phyloP scores from a whole-genome alignment of 2,113 vertebrate species.

The Malurus melanocephalus region DNA sequence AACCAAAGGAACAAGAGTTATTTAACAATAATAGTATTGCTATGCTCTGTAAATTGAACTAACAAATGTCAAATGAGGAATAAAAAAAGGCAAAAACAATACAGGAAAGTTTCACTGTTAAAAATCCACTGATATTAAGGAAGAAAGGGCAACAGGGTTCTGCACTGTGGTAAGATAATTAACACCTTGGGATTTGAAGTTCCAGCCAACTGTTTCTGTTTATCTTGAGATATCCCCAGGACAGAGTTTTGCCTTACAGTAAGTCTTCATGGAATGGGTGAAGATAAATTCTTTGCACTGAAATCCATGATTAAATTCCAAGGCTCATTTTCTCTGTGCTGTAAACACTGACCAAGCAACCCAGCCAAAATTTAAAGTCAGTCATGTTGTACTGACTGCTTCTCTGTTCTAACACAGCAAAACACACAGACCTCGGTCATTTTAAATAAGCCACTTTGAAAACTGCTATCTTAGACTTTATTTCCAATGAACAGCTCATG shows the following conservation, averaged over 20 bases:
- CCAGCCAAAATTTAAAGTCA: background rate
- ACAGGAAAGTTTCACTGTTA: background rate
- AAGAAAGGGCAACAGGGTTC: background rate
- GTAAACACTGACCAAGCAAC: background rate
- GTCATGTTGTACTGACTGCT: background rate
- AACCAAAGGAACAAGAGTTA: slow-evolving; percentile 22
- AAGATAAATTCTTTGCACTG: background rate
- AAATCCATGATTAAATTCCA: background rate
- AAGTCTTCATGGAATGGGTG: background rate
- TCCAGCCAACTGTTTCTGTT: background rate
- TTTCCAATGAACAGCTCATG: background rate
- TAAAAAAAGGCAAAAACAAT: background rate
- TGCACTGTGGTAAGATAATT: background rate
- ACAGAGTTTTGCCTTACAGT: background rate
- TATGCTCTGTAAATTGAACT: slow-evolving; percentile 2
- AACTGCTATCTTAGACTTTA: background rate
- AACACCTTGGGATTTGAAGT: background rate
- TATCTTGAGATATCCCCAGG: background rate
- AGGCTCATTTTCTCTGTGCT: background rate
- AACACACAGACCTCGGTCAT: fast-evolving
- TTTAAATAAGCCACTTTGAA: background rate
- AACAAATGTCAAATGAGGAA: background rate
- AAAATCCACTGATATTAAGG: background rate
- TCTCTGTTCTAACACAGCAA: background rate
- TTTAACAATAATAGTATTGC: background rate